These are phyloP conservation scores for Anticlea derivata DNA, from an alignment of 2,888 invertebrate species.

Conservation along the genomic window DNA sequence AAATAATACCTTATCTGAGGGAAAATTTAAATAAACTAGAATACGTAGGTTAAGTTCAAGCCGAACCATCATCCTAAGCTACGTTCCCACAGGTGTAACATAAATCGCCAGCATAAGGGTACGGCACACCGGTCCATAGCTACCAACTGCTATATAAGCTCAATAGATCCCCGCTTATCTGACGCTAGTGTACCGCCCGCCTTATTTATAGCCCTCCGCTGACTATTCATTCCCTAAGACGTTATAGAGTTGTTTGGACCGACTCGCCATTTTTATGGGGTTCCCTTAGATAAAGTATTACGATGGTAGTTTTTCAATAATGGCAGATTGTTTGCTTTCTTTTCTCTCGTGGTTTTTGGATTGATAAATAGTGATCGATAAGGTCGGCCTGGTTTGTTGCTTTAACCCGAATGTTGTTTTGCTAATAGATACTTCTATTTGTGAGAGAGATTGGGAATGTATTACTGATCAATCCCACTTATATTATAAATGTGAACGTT, in stretches of 20 bases:
- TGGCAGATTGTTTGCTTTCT: slow-evolving; percentile 40
- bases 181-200: slow-evolving; percentile 60
- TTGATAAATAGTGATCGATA: slow-evolving; percentile 37
- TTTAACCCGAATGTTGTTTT: slow-evolving; percentile 7
- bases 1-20: too few species aligned
- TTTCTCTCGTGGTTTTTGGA: slow-evolving; percentile 38
- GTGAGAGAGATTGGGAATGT: neutral
- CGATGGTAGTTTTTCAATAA: slow-evolving; percentile 41
- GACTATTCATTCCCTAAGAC: slow-evolving; percentile 69
- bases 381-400: slow-evolving; percentile 24
- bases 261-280: slow-evolving; percentile 59
- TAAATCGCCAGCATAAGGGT: slow-evolving; percentile 61
- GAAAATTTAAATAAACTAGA: too few species aligned
- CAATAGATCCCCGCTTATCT: slow-evolving; percentile 76
- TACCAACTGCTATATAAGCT: slow-evolving; percentile 71
- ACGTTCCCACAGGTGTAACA: slow-evolving; percentile 60
- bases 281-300: slow-evolving; percentile 47
- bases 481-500: too few species aligned
- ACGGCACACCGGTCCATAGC: slow-evolving; percentile 49
- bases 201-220: slow-evolving; percentile 65
- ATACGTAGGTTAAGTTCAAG: slow-evolving; percentile 21
- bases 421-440: slow-evolving; percentile 3
- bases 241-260: slow-evolving; percentile 63
- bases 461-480: too few species aligned
- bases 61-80: slow-evolving; percentile 32